Evolutionary conservation across 1,140 invertebrate genomes (phyloP), one percentile per base, ranked within the genome.

Genomic region (Drosophila pectinifera): DNA sequence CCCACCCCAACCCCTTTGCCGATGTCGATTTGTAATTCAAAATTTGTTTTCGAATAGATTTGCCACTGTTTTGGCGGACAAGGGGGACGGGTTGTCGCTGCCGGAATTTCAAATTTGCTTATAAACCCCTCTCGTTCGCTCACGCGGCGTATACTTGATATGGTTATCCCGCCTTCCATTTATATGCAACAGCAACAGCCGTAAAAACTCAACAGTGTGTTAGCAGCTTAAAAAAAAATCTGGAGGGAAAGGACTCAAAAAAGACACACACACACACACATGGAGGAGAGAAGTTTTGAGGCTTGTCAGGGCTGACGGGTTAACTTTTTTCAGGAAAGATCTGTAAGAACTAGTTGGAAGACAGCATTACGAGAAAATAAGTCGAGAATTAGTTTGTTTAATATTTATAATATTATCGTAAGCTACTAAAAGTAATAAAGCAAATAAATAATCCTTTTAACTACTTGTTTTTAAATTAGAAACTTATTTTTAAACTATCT

Each of bases 21-120:
- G 49, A 83, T 54, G 73, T 84, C 85, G 84, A 89, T 89, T 89
- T 89, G 84, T 89, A 84, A 89, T 89, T 89, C 84, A 89, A 89
- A 89, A 89, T 89, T 89, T 89, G 84, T 84, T 89, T 89, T 89
- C 85, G 73, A 89, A 89, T 84, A 88, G 79, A 88, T 89, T 83
- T 83, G 86, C 76, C 80, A 83, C 80, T 79, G 28, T 51, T 51
- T 51, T 34, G 16, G 82, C 54, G 75, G 61, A 22, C 14, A 10
- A 14, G 16, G 8, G 18, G 11, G 4, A 11, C 10, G 8, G 49
- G 18, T 11, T 38, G 58, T 73, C 73, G 80, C 41, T 73, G 55
- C 22, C 85, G 73, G 84, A 89, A 89, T 89, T 84, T 72, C 84
- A 89, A 89, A 89, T 89, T 80, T 80, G 68, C 72, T 70, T 70